Conservation (phyloP, 1,140 invertebrate genomes). For the Drosophila neocordata region DNA sequence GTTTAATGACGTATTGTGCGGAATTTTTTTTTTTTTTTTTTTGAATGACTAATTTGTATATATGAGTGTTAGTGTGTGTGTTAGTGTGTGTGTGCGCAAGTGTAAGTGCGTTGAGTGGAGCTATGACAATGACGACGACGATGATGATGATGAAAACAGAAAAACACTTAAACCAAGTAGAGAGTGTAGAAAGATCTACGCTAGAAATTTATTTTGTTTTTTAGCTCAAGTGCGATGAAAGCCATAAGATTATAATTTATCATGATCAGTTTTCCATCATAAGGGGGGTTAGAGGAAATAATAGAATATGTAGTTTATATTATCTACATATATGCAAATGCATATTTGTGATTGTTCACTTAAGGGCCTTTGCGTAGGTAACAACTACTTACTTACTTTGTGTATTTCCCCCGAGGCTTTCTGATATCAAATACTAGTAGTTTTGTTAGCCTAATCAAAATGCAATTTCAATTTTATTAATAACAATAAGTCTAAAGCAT, state of each 20-base stretch:
- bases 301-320: not conserved
- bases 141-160: not conserved
- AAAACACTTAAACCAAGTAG: conserved; percentile 8
- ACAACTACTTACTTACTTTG: not conserved
- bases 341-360: not conserved
- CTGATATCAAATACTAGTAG: not conserved
- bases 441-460: not conserved
- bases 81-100: not conserved
- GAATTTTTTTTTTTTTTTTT: conserved; percentile 7
- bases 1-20: not conserved
- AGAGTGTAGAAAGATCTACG: conserved; percentile 1
- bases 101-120: not conserved
- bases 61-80: not conserved
- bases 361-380: not conserved
- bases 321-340: not conserved
- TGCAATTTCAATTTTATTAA: conserved; percentile 1
- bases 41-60: conserved; percentile 4
- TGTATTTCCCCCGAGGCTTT: not conserved
- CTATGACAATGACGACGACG: not conserved
- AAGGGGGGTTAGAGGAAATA: not conserved
- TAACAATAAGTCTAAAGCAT: not conserved
- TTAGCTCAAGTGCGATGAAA: not conserved
- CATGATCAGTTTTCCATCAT: not conserved
- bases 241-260: not conserved
- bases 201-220: not conserved